Conservation (phyloP, 2,888 invertebrate genomes). For the Lampropteryx suffumata region DNA sequence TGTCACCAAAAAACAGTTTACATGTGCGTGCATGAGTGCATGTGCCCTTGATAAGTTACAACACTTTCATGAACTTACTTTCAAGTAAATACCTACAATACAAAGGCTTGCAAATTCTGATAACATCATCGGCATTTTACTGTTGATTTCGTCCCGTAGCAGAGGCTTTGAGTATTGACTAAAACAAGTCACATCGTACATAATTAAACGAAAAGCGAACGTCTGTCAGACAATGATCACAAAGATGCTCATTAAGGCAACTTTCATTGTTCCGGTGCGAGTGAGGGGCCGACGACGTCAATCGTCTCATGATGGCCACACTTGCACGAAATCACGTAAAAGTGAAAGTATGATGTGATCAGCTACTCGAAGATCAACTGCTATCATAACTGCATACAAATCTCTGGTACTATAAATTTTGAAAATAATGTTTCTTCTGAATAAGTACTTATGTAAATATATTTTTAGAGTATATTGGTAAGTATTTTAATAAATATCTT, state of each 20-base stretch:
- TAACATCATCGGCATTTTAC: neutral
- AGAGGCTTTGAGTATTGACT: neutral
- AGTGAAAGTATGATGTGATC: conserved; percentile 79
- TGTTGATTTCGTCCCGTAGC: neutral
- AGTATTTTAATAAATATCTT: neutral
- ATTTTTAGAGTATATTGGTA: too few species aligned
- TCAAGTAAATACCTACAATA: too few species aligned
- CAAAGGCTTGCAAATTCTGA: too few species aligned
- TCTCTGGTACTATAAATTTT: conserved; percentile 10
- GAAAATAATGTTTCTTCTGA: neutral
- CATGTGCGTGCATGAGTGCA: too few species aligned
- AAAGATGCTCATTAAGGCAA: conserved; percentile 57
- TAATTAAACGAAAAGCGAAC: conserved; percentile 35
- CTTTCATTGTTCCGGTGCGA: conserved; percentile 71
- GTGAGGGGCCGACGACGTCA: conserved; percentile 52
- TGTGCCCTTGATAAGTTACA: neutral
- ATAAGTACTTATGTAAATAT: too few species aligned
- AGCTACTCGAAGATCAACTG: conserved; percentile 41
- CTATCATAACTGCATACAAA: conserved; percentile 37
- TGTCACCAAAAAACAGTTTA: neutral
- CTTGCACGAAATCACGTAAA: conserved; percentile 73
- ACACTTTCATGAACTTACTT: too few species aligned
- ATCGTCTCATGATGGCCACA: conserved; percentile 48
- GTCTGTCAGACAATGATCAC: conserved; percentile 44
- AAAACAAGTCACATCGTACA: conserved; percentile 7